Evolutionary conservation across 2,888 invertebrate species (phyloP).

Genomic region (Auanema sp.): DNA sequence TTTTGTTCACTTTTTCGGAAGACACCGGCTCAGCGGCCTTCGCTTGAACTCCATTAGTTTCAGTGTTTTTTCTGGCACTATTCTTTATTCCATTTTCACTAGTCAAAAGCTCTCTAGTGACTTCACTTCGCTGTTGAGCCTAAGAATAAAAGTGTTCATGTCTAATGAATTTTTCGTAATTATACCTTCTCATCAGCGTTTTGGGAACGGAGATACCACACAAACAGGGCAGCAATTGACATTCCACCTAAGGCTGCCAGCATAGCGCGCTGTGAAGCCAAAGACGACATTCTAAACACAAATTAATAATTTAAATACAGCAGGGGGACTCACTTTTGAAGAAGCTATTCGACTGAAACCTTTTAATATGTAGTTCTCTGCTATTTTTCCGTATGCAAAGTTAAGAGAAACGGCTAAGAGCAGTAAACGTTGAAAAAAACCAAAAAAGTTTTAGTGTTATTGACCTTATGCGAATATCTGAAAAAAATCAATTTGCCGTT

Average conservation of each 20-base stretch:
- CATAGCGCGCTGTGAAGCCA: constrained; percentile 37
- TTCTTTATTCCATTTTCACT: too few species aligned
- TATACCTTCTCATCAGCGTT: constrained; percentile 9
- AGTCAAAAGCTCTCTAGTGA: too few species aligned
- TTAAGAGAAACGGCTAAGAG: background rate
- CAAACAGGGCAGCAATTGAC: constrained; percentile 42
- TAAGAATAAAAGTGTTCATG: too few species aligned
- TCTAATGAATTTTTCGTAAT: too few species aligned
- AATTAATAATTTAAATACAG: background rate
- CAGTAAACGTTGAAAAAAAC: background rate
- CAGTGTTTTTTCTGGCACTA: too few species aligned
- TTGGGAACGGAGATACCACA: constrained; percentile 27
- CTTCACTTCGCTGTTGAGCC: too few species aligned
- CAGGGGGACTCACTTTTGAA: background rate
- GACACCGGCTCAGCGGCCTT: too few species aligned
- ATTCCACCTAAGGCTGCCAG: constrained; percentile 39
- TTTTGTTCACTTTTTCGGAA: too few species aligned
- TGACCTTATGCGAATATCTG: too few species aligned
- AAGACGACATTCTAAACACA: constrained; percentile 42
- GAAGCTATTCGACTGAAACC: too few species aligned
- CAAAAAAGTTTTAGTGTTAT: background rate
- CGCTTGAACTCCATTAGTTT: too few species aligned
- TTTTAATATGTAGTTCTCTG: background rate
- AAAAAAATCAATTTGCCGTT: too few species aligned
- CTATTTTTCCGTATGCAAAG: background rate